Evolutionary conservation across 2,113 vertebrate genomes (phyloP), one percentile per base, ranked within the genome.

Genomic region (Caloenas nicobarica): DNA sequence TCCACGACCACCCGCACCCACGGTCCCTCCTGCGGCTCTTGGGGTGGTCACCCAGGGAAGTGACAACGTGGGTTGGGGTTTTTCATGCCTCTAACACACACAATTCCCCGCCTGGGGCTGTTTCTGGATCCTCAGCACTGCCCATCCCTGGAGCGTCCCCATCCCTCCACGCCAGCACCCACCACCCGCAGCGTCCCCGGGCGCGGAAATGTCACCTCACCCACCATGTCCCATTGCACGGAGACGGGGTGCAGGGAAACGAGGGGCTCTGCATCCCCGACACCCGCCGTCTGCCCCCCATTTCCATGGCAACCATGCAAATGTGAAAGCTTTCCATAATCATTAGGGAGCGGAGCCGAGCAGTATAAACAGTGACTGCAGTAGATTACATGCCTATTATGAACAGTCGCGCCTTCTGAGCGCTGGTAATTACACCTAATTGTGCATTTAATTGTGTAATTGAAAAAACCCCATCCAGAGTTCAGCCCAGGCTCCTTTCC

Each of bases 371-470:
- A 98, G 97, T 68, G 97, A 97, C 98, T 98, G 98, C 97, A 96
- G 97, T 96, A 97, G 98, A 98, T 98, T 98, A 98, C 97, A 91
- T 78, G 96, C 98, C 98, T 96, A 98, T 98, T 98, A 98, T 64
- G 90, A 98, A 51, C 97, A 97, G 97, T 97, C 96, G 91, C 91
- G 71, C 97, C 97, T 98, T 97, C 96, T 86, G 96, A 98, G 97
- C 96, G 90, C 97, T 97, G 96, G 96, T 98, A 98, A 98, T 98
- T 98, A 98, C 84, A 97, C 91, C 97, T 98, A 98, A 98, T 98
- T 98, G 98, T 97, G 97, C 98, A 98, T 98, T 98, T 98, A 98
- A 98, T 98, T 98, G 98, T 97, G 96, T 98, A 98, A 98, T 98
- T 98, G 98, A 98, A 98, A 46, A 98, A 97, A 88, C 96, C 97